Conservation (phyloP, 2,797 vertebrate species). For the Odontamblyopus lacepedii region DNA sequence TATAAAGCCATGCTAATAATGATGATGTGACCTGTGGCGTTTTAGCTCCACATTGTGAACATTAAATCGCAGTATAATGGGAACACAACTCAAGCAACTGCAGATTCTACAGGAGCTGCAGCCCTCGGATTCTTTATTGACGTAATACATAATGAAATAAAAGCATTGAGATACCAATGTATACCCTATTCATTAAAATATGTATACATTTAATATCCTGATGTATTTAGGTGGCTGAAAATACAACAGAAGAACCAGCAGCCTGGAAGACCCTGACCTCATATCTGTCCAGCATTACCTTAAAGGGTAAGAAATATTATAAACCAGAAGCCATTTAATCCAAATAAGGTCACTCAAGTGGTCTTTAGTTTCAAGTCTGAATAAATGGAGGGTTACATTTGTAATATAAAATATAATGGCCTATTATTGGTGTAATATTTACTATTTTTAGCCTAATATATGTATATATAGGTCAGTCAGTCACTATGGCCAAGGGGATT, state of each 20-base stretch:
- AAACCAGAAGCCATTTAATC: neutral
- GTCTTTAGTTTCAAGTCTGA: neutral
- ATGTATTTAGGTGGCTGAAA: neutral
- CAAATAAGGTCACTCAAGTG: neutral
- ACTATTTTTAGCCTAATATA: neutral
- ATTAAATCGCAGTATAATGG: conserved; percentile 30
- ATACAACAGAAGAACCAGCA: conserved; percentile 6
- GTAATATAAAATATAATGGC: too few relatives aligned
- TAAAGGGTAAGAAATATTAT: conserved; percentile 17
- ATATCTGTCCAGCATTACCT: conserved; percentile 50
- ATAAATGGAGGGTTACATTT: neutral
- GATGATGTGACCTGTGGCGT: neutral
- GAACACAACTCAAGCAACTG: conserved; percentile 9
- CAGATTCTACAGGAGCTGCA: conserved; percentile 59
- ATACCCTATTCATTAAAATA: neutral
- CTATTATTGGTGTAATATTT: too few relatives aligned
- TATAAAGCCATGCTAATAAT: neutral
- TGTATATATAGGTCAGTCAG: conserved; percentile 12
- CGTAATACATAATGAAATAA: conserved; percentile 48
- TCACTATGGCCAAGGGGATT: fast-evolving
- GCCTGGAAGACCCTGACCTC: conserved; percentile 59
- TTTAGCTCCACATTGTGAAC: conserved; percentile 79
- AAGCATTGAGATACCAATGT: neutral
- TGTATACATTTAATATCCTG: neutral
- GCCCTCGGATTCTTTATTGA: conserved; percentile 78